Base-by-base conservation (phyloP, 2,113 vertebrate genomes). In the Megaptera novaeangliae region DNA sequence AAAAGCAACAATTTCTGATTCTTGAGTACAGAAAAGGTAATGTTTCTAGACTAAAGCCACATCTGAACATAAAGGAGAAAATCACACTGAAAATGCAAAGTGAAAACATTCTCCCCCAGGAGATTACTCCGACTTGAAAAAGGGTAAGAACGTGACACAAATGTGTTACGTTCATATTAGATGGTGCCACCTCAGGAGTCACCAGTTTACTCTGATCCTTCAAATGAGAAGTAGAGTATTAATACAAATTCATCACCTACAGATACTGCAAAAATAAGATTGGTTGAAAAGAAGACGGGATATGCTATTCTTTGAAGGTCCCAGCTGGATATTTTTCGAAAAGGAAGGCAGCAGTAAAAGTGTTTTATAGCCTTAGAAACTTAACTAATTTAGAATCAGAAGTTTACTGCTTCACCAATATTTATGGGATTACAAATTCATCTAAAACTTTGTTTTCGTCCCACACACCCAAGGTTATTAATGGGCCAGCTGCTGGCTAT, bases 361-460 rank as follows among this genome's bases (percentile, higher is more conserved):
- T 81, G 80, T 85, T 97, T 98, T 84, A 97, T 59, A 27, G 31
- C n/a, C 75, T 92, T 93, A 83, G 77, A 95, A 95, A 82, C 72
- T 52, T 98, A 95, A 92, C 93, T 94, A 90, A 98, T 96, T 97
- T 96, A 87, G 44, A 95, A 88, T 89, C 85, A 94, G 88, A 63
- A 80, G 88, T 96, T 97, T 94, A 98, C 34, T 88, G 57, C 88
- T 96, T 98, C 41, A 84, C 81, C 23, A 68, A 44, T 96, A 93
- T 93, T 96, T 97, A 94, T 83, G 72, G 52, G 61, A 95, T 96
- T 88, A 69, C 34, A 97, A 92, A 97, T 97, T 95, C 95, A 93
- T 95, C 57, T 80, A 96, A 55, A 55, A 98, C 82, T 93, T 92
- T 98, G 83, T 69, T 91, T 92, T 93, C 75, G 85, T 90, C 77